Conservation (phyloP, 2,888 invertebrate species). For the Stenchaetothrips biformis region DNA sequence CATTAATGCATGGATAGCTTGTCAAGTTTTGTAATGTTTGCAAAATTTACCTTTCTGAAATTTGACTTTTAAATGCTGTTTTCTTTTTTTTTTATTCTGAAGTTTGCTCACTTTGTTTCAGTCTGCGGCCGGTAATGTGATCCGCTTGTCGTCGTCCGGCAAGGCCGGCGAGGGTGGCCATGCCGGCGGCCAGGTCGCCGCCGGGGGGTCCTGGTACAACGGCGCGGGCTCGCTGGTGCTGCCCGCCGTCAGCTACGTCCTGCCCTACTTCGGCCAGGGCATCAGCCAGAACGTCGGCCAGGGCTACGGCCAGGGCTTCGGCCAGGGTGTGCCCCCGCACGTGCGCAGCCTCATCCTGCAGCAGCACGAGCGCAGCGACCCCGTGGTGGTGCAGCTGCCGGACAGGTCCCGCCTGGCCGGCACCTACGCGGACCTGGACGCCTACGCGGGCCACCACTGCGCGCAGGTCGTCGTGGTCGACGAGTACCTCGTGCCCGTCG, state of each 20-base stretch:
- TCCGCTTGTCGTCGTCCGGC: background rate
- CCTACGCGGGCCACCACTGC: background rate
- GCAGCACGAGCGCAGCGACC: background rate
- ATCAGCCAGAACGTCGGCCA: background rate
- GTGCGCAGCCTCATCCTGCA: background rate
- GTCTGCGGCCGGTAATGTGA: background rate
- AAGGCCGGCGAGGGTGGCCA: background rate
- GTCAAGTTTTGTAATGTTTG: too few species aligned
- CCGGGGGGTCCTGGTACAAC: background rate
- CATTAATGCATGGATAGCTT: too few species aligned
- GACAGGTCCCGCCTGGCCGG: background rate
- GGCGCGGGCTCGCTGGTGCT: background rate
- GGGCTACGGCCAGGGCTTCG: too few species aligned
- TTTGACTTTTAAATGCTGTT: too few species aligned
- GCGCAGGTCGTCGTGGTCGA: background rate
- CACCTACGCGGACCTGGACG: background rate
- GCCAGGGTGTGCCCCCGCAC: too few species aligned
- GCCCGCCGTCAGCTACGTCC: conserved; percentile 7
- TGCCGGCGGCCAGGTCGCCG: background rate
- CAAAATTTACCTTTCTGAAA: too few species aligned
- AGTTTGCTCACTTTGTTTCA: background rate
- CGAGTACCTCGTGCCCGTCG: background rate
- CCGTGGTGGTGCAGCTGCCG: background rate
- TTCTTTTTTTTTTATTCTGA: too few species aligned
- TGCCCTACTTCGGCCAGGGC: background rate